These are phyloP conservation scores for Pipra filicauda DNA, from an alignment of 2,113 vertebrate genomes.

Conservation along the genomic window DNA sequence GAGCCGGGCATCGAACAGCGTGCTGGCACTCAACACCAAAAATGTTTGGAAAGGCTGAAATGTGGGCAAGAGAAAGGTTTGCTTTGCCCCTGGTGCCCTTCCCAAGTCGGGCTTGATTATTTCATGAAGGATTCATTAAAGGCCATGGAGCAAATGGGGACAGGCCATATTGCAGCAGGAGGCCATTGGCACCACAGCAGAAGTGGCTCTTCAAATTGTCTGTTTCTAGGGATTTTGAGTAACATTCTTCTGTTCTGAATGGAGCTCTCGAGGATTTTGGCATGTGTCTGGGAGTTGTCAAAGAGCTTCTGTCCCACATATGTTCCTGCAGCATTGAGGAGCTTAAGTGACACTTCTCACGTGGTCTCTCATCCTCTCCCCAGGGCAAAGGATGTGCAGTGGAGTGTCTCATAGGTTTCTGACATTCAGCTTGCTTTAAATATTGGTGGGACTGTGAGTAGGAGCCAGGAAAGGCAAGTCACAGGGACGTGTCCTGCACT, in stretches of 20 bases:
- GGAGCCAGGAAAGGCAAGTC: background rate
- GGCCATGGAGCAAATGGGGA: background rate
- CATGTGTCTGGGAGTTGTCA: conserved; percentile 22
- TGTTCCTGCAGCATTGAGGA: conserved; percentile 1
- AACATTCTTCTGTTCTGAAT: conserved; percentile 36
- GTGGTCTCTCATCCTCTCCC: background rate
- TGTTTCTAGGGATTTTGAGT: conserved; percentile 42
- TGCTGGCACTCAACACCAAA: background rate
- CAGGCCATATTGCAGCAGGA: background rate
- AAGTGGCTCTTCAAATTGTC: conserved; percentile 25
- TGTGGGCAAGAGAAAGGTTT: background rate
- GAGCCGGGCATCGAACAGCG: rapidly evolving
- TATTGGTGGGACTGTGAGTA: background rate
- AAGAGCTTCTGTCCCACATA: conserved; percentile 50
- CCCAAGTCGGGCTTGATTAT: background rate
- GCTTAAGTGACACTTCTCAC: background rate
- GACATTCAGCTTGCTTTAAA: background rate
- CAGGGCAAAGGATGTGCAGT: conserved; percentile 6
- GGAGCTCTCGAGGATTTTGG: conserved; percentile 49
- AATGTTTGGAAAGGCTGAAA: background rate
- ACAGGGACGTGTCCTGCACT: background rate
- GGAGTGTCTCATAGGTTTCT: conserved; percentile 3
- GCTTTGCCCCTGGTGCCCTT: background rate
- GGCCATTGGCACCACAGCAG: background rate
- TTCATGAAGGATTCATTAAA: background rate